Evolutionary conservation across 2,797 vertebrate species (phyloP).

Genomic region (Sebastiscus tertius): DNA sequence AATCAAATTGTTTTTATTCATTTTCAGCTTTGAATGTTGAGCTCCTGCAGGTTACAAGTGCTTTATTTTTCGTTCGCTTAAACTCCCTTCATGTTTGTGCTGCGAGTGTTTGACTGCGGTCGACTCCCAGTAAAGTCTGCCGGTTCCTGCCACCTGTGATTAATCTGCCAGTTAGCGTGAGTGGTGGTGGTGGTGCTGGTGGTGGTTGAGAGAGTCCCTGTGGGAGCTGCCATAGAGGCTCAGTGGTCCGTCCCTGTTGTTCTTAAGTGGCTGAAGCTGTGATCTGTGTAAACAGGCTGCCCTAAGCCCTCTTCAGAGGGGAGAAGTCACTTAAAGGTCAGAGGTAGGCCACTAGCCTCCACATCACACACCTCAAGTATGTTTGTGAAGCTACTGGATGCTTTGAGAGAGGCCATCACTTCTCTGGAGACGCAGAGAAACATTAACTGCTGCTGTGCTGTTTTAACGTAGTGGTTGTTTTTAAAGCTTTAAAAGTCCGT

Average conservation of each 20-base stretch:
- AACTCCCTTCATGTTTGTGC: background rate
- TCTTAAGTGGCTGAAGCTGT: slow-evolving; percentile 80
- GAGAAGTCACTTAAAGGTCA: slow-evolving; percentile 79
- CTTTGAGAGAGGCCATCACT: slow-evolving; percentile 33
- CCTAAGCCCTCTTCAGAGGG: slow-evolving; percentile 74
- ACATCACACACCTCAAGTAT: slow-evolving; percentile 63
- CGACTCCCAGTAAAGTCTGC: background rate
- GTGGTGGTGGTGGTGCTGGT: slow-evolving; percentile 31
- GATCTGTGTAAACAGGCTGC: slow-evolving; percentile 83
- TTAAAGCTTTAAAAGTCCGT: slow-evolving; percentile 25
- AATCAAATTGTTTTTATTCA: background rate
- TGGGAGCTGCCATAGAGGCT: slow-evolving; percentile 67
- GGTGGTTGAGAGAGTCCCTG: slow-evolving; percentile 49
- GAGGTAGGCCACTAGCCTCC: slow-evolving; percentile 66
- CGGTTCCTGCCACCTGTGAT: slow-evolving; percentile 57
- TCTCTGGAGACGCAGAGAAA: background rate
- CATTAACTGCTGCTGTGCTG: background rate
- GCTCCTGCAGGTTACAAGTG: background rate
- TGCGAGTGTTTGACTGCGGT: background rate
- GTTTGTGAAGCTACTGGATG: slow-evolving; percentile 64
- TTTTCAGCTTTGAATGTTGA: background rate
- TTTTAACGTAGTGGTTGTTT: slow-evolving; percentile 19
- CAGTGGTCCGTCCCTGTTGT: slow-evolving; percentile 72
- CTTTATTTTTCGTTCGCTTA: background rate
- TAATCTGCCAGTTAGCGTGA: slow-evolving; percentile 53